Base-by-base conservation (phyloP, 2,888 invertebrate genomes). In the Dichetophora obliterata region DNA sequence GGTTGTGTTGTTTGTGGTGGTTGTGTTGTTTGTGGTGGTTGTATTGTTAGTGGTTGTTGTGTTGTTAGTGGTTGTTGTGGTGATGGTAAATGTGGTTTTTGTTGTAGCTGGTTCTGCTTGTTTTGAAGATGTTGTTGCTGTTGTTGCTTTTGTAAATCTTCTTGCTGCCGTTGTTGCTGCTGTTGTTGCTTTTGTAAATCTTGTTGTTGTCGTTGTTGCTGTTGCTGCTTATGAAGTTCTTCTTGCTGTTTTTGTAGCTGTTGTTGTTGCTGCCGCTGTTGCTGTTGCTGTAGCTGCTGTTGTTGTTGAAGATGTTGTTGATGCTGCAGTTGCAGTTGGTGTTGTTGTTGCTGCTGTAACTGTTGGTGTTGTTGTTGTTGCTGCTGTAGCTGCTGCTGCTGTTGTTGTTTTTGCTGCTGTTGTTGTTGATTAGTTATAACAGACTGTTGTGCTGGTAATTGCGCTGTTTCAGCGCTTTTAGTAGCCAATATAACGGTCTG, bases 131-230 rank as follows among this genome's bases (percentile, higher is more conserved):
- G 78, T 31, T 71, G 76, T 77, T 63, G 81, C 76, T 22, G 75
- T 19, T 75, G 75, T 34, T 57, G 37, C 54, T 14, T 31, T 34
- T 37, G 54, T 24, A 78, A 77, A 24, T 50, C n/a, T n/a, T n/a
- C n/a, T n/a, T n/a, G n/a, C 37, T 66, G 68, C 0, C 22, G 63
- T 92, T 79, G 75, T 70, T 77, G 77, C 14, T 74, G 50, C 2
- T 61, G 71, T 16, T 34, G 37, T 57, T 69, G 50, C 63, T 63
- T 34, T 63, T 57, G 37, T 61, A 43, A 54, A n/a, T n/a, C n/a
- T n/a, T 48, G 52, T 1, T 70, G 73, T 31, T 74, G 75, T 61
- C 69, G 75, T 31, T 72, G 66, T 27, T 37, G 57, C 65, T 34
- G 79, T 22, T 65, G 76, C 22, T 61, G 65, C 37, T 71, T 57